phyloP scores from a whole-genome alignment of 2,113 vertebrate genomes.

The Cnemophilus loriae region DNA sequence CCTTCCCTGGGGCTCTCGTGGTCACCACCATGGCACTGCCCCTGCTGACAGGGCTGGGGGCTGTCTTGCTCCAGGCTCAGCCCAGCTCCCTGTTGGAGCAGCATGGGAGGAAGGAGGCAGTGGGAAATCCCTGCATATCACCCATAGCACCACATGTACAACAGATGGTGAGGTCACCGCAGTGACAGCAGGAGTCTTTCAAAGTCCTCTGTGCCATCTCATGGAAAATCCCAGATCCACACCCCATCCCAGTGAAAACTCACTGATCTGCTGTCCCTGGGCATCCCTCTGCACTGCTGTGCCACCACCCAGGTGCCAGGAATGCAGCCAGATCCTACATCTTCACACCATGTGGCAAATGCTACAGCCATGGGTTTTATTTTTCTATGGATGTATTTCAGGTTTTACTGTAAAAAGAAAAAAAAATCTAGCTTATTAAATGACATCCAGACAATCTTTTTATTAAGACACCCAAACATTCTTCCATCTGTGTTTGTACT shows the following conservation, averaged over 20 bases:
- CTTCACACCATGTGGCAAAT: not conserved
- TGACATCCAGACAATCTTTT: not conserved
- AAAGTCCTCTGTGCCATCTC: not conserved
- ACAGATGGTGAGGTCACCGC: not conserved
- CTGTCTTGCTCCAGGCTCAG: not conserved
- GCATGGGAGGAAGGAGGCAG: not conserved
- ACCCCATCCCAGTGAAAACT: not conserved
- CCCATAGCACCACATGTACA: too few relatives aligned
- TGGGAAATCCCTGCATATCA: not conserved
- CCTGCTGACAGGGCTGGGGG: not conserved
- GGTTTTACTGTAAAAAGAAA: not conserved
- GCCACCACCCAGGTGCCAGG: not conserved
- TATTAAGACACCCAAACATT: not conserved
- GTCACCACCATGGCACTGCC: not conserved
- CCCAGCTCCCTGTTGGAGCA: not conserved
- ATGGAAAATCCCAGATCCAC: not conserved
- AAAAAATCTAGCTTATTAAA: not conserved
- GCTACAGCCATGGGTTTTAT: not conserved
- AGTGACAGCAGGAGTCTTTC: not conserved
- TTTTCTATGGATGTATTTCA: not conserved
- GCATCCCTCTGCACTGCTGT: not conserved
- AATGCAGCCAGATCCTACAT: not conserved
- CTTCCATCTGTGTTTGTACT: not conserved
- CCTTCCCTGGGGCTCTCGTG: fast-evolving
- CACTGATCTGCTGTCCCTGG: not conserved